Evolutionary conservation across 2,797 vertebrate species (phyloP).

Genomic region (Arctocebus calabarensis): DNA sequence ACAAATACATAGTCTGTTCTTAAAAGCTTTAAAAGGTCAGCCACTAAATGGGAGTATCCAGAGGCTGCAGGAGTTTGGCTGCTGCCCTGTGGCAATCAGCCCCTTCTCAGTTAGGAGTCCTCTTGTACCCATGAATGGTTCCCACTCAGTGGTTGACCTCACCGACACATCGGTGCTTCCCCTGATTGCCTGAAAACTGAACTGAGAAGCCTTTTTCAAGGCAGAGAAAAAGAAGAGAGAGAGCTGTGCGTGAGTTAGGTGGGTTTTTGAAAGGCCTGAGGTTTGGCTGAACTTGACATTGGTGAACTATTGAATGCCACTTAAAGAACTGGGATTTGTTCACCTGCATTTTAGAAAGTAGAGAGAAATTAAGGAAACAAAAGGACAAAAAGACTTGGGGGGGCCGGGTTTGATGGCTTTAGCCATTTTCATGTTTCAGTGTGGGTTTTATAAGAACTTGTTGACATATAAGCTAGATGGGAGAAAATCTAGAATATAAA

Average conservation of each 20-base stretch:
- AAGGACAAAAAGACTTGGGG: not conserved
- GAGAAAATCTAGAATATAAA: not conserved
- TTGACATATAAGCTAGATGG: not conserved
- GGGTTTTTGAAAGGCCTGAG: not conserved
- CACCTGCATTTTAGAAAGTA: not conserved
- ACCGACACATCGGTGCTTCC: not conserved
- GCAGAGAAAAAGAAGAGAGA: not conserved
- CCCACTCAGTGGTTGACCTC: not conserved
- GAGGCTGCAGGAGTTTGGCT: not conserved
- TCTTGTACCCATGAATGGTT: not conserved
- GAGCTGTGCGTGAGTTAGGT: not conserved
- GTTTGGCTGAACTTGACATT: not conserved
- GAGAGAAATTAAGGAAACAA: not conserved
- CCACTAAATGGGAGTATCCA: not conserved
- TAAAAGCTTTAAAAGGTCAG: not conserved
- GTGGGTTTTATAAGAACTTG: not conserved
- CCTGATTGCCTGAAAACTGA: not conserved
- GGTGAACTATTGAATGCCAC: not conserved
- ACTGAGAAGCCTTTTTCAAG: not conserved
- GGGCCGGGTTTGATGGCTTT: not conserved
- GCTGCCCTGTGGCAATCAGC: not conserved
- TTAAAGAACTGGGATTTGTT: conserved; percentile 4
- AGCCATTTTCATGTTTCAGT: not conserved
- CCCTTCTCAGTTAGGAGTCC: not conserved
- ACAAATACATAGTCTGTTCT: not conserved